Percentiles rank a stretch among this genome's conserved stretches.
Evolutionary conservation across 2,113 vertebrate genomes (phyloP).

Genomic region (Pluvianellus socialis): DNA sequence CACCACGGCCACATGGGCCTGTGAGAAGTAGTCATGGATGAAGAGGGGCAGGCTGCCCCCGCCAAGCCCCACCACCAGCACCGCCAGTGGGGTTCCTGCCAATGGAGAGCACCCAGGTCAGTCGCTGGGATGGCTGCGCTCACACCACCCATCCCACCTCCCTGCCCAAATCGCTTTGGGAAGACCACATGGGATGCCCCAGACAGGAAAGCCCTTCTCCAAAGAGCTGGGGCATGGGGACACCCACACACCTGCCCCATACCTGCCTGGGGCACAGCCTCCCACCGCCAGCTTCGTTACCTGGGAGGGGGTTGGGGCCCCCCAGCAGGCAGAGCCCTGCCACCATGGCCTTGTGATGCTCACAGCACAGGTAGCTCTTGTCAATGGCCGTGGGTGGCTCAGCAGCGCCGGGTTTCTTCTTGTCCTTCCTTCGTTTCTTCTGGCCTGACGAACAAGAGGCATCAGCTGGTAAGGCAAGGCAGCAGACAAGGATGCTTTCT

Average conservation of each 20-base stretch:
- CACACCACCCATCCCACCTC: fast-evolving
- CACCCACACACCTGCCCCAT: fast-evolving
- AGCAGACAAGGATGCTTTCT: not conserved
- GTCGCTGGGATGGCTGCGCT: fast-evolving
- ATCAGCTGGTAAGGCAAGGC: not conserved
- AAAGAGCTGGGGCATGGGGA: not conserved
- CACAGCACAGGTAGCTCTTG: constrained; percentile 90
- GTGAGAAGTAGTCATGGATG: constrained; percentile 85
- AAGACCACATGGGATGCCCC: not conserved
- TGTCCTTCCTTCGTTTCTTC: constrained; percentile 86
- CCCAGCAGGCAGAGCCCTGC: constrained; percentile 85
- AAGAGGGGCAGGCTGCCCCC: constrained; percentile 95
- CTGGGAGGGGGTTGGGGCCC: constrained; percentile 60
- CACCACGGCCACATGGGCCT: constrained; percentile 79
- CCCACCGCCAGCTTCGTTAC: constrained; percentile 77
- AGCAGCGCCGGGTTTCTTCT: constrained; percentile 72
- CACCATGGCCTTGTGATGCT: constrained; percentile 94
- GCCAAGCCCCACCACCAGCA: constrained; percentile 91
- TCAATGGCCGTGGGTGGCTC: constrained; percentile 72
- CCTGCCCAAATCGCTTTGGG: fast-evolving
- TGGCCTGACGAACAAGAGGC: constrained; percentile 57
- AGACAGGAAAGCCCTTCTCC: not conserved
- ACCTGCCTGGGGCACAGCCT: not conserved
- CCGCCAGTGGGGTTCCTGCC: constrained; percentile 75
- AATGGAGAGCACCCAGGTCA: not conserved